These are phyloP conservation scores for Sminthopsis crassicaudata DNA, from an alignment of 2,113 vertebrate species.

Conservation along the genomic window DNA sequence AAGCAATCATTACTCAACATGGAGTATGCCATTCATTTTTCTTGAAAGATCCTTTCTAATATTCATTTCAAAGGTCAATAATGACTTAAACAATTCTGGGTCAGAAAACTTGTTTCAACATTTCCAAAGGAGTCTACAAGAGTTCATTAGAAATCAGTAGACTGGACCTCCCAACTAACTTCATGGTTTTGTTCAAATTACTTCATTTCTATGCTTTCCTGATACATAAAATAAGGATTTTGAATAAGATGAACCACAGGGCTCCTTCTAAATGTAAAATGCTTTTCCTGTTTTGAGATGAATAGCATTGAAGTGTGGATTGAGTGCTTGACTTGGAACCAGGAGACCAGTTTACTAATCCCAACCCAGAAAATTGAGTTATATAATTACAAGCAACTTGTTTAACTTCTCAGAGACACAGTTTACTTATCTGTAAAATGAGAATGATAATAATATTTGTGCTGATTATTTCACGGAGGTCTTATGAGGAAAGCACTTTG, in stretches of 20 bases:
- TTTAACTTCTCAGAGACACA: not conserved
- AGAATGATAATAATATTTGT: not conserved
- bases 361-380: not conserved
- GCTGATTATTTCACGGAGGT: not conserved
- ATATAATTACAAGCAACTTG: not conserved
- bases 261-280: not conserved
- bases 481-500: not conserved
- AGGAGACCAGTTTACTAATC: not conserved
- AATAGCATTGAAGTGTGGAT: not conserved
- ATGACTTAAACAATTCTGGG: not conserved
- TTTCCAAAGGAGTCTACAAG: not conserved
- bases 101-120: not conserved
- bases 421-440: not conserved
- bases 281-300: not conserved
- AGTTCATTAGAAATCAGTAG: not conserved
- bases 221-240: not conserved
- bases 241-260: not conserved
- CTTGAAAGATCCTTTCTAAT: not conserved
- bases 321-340: not conserved
- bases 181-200: not conserved
- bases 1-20: not conserved
- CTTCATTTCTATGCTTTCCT: not conserved
- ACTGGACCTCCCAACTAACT: not conserved
- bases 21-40: conserved; percentile 2
- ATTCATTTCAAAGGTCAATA: conserved; percentile 27